These are phyloP conservation scores for Eupithecia abbreviata DNA, from an alignment of 2,888 invertebrate species.

Conservation along the genomic window DNA sequence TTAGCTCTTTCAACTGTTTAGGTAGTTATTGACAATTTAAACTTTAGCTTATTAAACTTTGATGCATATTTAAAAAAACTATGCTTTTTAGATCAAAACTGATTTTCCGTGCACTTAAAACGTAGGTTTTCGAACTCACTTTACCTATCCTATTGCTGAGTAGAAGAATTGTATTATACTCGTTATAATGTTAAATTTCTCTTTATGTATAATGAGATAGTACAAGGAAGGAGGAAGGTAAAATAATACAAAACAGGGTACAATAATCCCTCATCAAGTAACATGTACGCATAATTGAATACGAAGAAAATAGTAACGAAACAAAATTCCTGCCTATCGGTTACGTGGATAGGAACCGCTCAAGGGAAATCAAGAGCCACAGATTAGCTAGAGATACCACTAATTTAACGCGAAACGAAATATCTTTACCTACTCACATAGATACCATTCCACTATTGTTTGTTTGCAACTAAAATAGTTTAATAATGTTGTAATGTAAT, in stretches of 20 bases:
- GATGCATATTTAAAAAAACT: no score
- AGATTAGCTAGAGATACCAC: slow-evolving; percentile 15
- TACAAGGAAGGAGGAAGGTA: background rate
- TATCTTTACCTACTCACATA: background rate
- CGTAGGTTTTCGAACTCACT: no score
- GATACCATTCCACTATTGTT: background rate
- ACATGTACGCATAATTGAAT: slow-evolving; percentile 27
- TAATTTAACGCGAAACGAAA: slow-evolving; percentile 11
- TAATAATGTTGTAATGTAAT: no score
- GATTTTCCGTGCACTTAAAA: no score
- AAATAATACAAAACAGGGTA: background rate
- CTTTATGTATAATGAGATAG: background rate
- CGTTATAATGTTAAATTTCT: no score
- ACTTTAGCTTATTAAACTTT: no score
- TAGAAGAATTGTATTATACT: no score
- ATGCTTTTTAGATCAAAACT: no score
- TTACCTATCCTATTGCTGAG: no score
- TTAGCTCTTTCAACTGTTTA: no score
- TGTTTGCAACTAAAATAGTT: background rate
- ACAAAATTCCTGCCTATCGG: slow-evolving; percentile 19
- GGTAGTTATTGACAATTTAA: no score
- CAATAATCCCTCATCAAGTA: slow-evolving; percentile 6
- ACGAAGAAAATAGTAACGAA: slow-evolving; percentile 20
- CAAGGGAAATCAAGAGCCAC: slow-evolving; percentile 46
- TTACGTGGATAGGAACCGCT: slow-evolving; percentile 24